A percentile compares a stretch with the other conserved stretches of the same genome.
Conservation (phyloP, 1,140 invertebrate species). For the Anastrepha ludens region DNA sequence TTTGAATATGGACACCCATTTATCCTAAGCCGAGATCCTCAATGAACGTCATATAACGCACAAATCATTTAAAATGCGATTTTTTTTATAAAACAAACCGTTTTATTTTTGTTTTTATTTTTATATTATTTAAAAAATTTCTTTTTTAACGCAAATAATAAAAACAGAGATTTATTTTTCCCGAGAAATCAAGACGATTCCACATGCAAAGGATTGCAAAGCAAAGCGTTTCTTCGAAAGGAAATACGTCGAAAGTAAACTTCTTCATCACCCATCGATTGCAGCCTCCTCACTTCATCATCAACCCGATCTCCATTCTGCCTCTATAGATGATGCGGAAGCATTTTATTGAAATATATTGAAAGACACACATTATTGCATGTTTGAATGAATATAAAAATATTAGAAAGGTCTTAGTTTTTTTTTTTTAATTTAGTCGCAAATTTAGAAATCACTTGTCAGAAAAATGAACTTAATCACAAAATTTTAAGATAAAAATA, state of each 20-base stretch:
- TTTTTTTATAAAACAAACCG: background rate
- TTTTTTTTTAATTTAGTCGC: constrained; percentile 27
- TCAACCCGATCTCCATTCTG: background rate
- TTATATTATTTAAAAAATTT: constrained; percentile 47
- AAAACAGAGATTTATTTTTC: constrained; percentile 49
- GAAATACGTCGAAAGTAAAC: constrained; percentile 30
- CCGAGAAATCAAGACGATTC: constrained; percentile 43
- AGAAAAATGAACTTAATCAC: constrained; percentile 43
- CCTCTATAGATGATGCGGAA: background rate
- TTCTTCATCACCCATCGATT: background rate
- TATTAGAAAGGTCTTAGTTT: background rate
- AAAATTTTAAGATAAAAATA: constrained; percentile 40
- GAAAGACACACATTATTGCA: background rate
- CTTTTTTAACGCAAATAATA: constrained; percentile 16
- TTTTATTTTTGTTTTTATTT: background rate
- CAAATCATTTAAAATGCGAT: no score
- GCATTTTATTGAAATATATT: constrained; percentile 23
- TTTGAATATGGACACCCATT: no score
- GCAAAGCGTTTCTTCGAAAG: constrained; percentile 42
- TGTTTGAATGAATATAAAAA: constrained; percentile 37
- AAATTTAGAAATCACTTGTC: constrained; percentile 33
- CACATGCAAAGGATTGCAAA: constrained; percentile 29
- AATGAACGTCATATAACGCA: no score
- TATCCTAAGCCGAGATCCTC: no score
- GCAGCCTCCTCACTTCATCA: background rate